phyloP scores from a whole-genome alignment of 2,113 vertebrate genomes.

The Dissostichus mawsoni region DNA sequence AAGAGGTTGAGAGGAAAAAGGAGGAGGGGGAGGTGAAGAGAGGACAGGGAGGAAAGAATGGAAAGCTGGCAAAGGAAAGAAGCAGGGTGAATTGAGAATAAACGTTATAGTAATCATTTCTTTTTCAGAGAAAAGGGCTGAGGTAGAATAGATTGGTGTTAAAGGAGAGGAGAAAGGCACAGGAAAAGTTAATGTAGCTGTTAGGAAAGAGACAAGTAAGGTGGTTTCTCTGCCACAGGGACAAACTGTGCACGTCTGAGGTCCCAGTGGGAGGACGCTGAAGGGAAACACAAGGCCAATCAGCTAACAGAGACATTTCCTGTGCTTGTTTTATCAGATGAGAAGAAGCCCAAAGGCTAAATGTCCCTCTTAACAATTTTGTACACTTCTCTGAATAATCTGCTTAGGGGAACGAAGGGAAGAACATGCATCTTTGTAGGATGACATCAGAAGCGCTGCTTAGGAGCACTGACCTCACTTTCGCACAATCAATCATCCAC shows the following conservation, averaged over 20 bases:
- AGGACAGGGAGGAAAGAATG: slow-evolving; percentile 33
- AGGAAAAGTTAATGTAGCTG: slow-evolving; percentile 39
- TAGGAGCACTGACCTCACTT: slow-evolving; percentile 73
- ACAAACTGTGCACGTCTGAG: slow-evolving; percentile 64
- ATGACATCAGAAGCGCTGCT: slow-evolving; percentile 77
- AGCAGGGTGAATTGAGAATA: slow-evolving; percentile 34
- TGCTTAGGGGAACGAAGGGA: slow-evolving; percentile 50
- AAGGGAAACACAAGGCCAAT: slow-evolving; percentile 78
- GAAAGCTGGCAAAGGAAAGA: slow-evolving; percentile 36
- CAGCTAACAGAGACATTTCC: slow-evolving; percentile 82
- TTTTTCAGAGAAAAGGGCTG: slow-evolving; percentile 8
- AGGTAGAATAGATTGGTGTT: slow-evolving; percentile 39
- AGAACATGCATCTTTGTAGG: slow-evolving; percentile 72
- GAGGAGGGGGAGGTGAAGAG: slow-evolving; percentile 37
- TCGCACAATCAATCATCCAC: slow-evolving; percentile 71
- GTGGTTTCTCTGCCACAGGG: slow-evolving; percentile 60
- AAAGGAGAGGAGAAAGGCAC: slow-evolving; percentile 34
- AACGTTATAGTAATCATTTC: slow-evolving; percentile 48
- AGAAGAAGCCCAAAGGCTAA: slow-evolving; percentile 74
- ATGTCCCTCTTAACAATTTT: slow-evolving; percentile 62
- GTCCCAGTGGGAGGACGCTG: slow-evolving; percentile 68
- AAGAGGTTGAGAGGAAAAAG: slow-evolving; percentile 34
- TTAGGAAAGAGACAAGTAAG: slow-evolving; percentile 33
- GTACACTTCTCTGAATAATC: slow-evolving; percentile 55
- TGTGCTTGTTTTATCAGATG: slow-evolving; percentile 84